Base-by-base conservation (phyloP, 2,797 vertebrate genomes). In the Gymnocypris eckloni region DNA sequence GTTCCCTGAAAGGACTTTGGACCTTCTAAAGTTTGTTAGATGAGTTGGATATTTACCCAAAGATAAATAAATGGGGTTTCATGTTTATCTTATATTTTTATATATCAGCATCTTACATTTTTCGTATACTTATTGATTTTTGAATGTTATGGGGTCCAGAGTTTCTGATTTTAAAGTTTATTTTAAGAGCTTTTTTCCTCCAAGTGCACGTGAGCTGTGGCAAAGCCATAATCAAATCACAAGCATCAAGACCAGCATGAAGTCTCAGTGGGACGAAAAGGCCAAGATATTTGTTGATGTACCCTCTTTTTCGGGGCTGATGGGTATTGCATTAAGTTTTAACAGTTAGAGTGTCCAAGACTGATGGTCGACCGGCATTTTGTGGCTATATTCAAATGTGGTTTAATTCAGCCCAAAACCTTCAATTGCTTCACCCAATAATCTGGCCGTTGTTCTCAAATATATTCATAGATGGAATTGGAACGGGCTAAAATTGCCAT, bases 1-100 rank as follows among this genome's bases (percentile, higher is more conserved):
- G 22, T 87, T 86, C 78, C 66, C 82, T 88, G 2, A 37, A 20
- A 88, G 91, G 90, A 73, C 82, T 88, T 92, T 85, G 90, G 91
- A 93, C 92, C 89, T 93, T 18, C 56, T 70, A 81, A 81, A 54
- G 66, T n/a, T 61, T 3, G 33, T 15, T 81, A 25, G 39, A 43
- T 54, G 50, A 13, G 33, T 39, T 22, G 52, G 25, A 50, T 22
- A 48, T 41, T 73, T 4, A 12, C 22, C 12, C 4, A 13, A 10
- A 56, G 28, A 79, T 50, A 72, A 43, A 69, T 67, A 18, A 9
- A 10, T 67, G 15, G 33, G 66, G 16, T 39, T 69, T 33, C 7
- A 4, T 67, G 28, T 28, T 66, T 66, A 66, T 50, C 48, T 50
- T 50, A 50, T 50, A 50, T 67, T 18, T 28, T 10, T 18, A 18